These are phyloP conservation scores for Cheirogaleus medius DNA, from an alignment of 2,113 vertebrate species.

Conservation along the genomic window DNA sequence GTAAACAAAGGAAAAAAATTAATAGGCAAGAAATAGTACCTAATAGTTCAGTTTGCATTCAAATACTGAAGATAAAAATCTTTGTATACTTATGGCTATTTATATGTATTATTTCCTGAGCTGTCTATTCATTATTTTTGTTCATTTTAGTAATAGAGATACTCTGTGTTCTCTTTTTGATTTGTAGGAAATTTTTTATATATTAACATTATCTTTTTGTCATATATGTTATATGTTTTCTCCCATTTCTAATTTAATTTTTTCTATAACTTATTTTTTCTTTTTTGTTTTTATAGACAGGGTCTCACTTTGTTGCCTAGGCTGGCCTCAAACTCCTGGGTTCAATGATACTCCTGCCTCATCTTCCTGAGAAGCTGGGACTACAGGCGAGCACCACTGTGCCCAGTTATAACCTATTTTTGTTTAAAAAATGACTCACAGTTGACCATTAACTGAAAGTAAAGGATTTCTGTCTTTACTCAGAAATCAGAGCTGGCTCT, in stretches of 20 bases:
- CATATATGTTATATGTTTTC: not conserved
- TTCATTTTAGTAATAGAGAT: not conserved
- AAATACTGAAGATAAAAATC: not conserved
- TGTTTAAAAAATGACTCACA: not conserved
- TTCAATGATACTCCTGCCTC: not conserved
- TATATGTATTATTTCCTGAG: not conserved
- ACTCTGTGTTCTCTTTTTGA: not conserved
- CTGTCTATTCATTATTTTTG: not conserved
- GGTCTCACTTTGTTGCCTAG: not conserved
- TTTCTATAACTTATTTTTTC: not conserved
- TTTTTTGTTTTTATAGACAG: not conserved
- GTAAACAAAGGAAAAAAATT: not conserved
- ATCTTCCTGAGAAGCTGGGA: not conserved
- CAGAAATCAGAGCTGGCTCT: not conserved
- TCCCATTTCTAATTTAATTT: not conserved
- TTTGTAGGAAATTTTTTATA: not conserved
- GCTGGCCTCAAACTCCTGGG: not conserved
- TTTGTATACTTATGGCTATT: not conserved
- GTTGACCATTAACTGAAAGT: not conserved
- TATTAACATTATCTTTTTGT: not conserved
- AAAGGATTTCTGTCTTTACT: not conserved
- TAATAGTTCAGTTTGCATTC: not conserved
- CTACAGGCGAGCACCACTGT: not conserved
- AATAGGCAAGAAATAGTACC: not conserved
- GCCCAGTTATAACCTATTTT: not conserved